These are phyloP conservation scores for Oxygymnocypris stewartii DNA, from an alignment of 2,113 vertebrate species.

Conservation along the genomic window DNA sequence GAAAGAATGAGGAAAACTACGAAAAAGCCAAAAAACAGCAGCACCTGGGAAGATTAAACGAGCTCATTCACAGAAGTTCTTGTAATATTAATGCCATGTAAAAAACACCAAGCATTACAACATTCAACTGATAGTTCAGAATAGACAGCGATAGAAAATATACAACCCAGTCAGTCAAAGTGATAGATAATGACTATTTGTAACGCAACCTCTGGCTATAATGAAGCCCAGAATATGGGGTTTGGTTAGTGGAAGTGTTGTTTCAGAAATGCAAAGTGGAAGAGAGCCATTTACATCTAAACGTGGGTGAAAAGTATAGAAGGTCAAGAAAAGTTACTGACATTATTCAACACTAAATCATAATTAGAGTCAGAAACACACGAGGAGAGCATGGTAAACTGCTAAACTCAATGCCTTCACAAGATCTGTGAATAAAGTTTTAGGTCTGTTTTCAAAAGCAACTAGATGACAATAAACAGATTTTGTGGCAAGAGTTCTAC, in stretches of 20 bases:
- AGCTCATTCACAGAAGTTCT: not conserved
- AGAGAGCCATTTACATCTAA: not conserved
- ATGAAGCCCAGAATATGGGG: not conserved
- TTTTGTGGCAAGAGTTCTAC: not conserved
- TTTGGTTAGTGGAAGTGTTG: not conserved
- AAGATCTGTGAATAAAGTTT: not conserved
- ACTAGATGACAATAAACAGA: not conserved
- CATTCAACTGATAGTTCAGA: not conserved
- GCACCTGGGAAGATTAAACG: not conserved
- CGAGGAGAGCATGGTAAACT: not conserved
- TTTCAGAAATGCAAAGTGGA: not conserved
- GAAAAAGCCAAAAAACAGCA: not conserved
- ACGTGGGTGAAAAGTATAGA: constrained; percentile 17
- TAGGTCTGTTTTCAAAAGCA: not conserved
- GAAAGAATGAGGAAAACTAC: not conserved
- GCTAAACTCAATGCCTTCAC: constrained; percentile 5
- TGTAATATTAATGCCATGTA: constrained; percentile 2
- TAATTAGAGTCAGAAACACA: not conserved
- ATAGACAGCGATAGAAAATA: not conserved
- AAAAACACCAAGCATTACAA: constrained; percentile 2
- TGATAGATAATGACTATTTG: constrained; percentile 18
- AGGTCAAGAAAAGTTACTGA: constrained; percentile 5
- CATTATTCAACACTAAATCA: constrained; percentile 4
- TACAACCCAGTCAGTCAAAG: constrained; percentile 9
- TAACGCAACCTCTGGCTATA: not conserved